Evolutionary conservation across 1,140 invertebrate genomes (phyloP).

Genomic region (Aphelenchoides besseyi): DNA sequence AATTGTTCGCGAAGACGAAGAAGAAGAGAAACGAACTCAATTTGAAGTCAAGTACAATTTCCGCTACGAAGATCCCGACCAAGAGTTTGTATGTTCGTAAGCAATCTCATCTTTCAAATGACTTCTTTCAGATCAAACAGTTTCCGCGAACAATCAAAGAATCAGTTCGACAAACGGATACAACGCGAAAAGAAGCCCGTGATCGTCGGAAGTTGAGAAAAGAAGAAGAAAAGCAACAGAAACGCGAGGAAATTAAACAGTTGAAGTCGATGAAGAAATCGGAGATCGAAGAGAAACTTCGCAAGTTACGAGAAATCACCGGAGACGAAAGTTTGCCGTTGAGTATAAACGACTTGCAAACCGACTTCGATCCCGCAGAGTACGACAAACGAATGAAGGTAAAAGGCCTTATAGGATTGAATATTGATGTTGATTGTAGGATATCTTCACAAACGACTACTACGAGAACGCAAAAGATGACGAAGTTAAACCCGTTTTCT

Average conservation of each 20-base stretch:
- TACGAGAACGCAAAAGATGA: conserved; percentile 71
- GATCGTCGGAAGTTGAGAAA: conserved; percentile 76
- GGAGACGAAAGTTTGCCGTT: conserved; percentile 71
- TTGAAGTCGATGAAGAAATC: conserved; percentile 81
- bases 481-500: conserved; percentile 56
- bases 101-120: conserved; percentile 28
- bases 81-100: conserved; percentile 74
- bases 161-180: conserved; percentile 77
- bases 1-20: conserved; percentile 71
- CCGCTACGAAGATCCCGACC: conserved; percentile 90
- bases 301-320: conserved; percentile 81
- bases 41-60: conserved; percentile 95
- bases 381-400: conserved; percentile 80
- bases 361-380: conserved; percentile 86
- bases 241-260: conserved; percentile 79
- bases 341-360: conserved; percentile 70
- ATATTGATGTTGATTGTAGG: conserved; percentile 56
- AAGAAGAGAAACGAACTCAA: conserved; percentile 76
- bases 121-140: conserved; percentile 72
- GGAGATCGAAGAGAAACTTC: conserved; percentile 84
- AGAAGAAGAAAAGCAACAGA: conserved; percentile 73
- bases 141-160: conserved; percentile 83
- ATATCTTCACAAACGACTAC: conserved; percentile 81
- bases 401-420: conserved; percentile 6
- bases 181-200: conserved; percentile 74